These are phyloP conservation scores for Monomorium pharaonis DNA, from an alignment of 1,140 invertebrate species.

Conservation along the genomic window DNA sequence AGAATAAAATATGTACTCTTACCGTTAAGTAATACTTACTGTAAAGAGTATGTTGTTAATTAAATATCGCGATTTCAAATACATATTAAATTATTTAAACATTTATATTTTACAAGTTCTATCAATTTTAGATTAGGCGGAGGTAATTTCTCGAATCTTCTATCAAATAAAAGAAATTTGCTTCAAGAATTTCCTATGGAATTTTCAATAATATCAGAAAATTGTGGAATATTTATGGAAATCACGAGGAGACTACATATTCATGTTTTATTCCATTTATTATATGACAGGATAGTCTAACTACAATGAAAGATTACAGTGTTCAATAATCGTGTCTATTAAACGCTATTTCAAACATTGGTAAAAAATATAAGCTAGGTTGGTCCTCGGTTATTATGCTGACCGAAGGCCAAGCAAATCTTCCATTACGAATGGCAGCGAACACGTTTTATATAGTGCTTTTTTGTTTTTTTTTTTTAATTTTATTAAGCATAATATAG, in stretches of 20 bases:
- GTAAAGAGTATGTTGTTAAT: constrained; percentile 53
- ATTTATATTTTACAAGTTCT: background rate
- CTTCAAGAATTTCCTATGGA: background rate
- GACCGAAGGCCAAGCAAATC: constrained; percentile 77
- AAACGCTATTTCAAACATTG: constrained; percentile 66
- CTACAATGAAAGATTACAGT: constrained; percentile 69
- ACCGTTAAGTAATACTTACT: constrained; percentile 7
- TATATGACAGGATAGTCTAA: constrained; percentile 61
- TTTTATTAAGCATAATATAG: constrained; percentile 51
- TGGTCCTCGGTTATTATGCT: constrained; percentile 78
- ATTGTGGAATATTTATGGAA: background rate
- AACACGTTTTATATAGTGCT: constrained; percentile 46
- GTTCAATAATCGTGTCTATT: constrained; percentile 61
- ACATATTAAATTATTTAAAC: constrained; percentile 43
- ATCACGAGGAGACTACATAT: background rate
- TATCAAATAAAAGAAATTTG: background rate
- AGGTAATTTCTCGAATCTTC: background rate
- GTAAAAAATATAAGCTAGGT: constrained; percentile 79
- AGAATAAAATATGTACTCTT: constrained; percentile 16
- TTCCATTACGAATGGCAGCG: constrained; percentile 63
- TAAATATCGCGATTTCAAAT: constrained; percentile 29
- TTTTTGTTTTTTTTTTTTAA: background rate
- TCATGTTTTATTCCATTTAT: constrained; percentile 63
- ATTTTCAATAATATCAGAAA: background rate
- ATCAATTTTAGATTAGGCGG: background rate